Conservation (phyloP, 2,113 vertebrate species). For the Entelurus aequoreus region DNA sequence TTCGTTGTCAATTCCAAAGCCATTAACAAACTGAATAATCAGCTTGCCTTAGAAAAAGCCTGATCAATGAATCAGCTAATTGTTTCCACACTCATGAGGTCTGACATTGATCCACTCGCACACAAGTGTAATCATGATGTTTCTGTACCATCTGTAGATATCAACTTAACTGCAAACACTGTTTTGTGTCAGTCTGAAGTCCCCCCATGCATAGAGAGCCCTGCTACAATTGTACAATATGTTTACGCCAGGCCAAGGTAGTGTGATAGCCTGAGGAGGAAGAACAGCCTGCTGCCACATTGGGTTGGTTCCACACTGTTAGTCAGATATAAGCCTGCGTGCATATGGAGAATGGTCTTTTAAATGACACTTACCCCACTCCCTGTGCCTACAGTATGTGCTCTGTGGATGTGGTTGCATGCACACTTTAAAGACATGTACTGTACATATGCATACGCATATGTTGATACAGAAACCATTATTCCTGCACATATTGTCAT, state of each 20-base stretch:
- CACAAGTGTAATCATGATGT: not conserved
- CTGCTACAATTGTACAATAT: conserved; percentile 42
- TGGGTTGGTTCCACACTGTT: conserved; percentile 73
- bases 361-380: conserved; percentile 63
- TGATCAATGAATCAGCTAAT: not conserved
- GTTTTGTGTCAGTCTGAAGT: conserved; percentile 17
- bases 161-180: conserved; percentile 15
- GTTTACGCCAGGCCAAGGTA: conserved; percentile 59
- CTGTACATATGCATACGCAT: conserved; percentile 26
- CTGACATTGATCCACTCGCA: not conserved
- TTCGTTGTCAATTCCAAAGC: not conserved
- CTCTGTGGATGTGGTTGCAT: conserved; percentile 14
- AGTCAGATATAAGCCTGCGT: conserved; percentile 67
- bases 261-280: conserved; percentile 62
- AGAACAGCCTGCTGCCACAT: conserved; percentile 73
- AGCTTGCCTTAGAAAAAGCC: not conserved
- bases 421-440: conserved; percentile 27
- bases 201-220: conserved; percentile 10
- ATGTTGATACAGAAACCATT: conserved; percentile 12
- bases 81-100: not conserved
- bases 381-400: conserved; percentile 15
- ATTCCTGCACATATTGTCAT: not conserved
- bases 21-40: not conserved
- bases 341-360: conserved; percentile 58
- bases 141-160: not conserved